Percentiles rank a stretch among this genome's conserved stretches.
phyloP scores from a whole-genome alignment of 2,113 vertebrate species.

The Pantherophis guttatus region DNA sequence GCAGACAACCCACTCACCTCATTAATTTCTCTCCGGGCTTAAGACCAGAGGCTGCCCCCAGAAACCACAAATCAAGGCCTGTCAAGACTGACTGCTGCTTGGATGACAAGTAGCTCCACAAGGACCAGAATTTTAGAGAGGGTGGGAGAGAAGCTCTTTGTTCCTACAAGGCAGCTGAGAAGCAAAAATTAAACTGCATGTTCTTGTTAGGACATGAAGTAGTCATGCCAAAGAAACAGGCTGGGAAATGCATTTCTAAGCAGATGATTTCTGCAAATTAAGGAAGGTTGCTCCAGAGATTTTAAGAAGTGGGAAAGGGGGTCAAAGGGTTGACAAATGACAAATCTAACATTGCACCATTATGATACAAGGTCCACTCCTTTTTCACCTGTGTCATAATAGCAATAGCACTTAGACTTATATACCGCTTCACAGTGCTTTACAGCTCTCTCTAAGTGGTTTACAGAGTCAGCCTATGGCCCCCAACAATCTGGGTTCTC shows the following conservation, averaged over 20 bases:
- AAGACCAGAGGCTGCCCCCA: accelerated
- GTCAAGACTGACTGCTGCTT: accelerated
- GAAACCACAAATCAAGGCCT: background rate
- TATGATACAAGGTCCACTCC: background rate
- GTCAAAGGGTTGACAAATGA: background rate
- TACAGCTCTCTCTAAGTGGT: too few species aligned
- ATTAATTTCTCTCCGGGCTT: background rate
- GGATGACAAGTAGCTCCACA: background rate
- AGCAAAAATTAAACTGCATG: background rate
- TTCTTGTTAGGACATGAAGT: background rate
- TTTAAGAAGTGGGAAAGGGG: background rate
- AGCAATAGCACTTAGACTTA: too few species aligned
- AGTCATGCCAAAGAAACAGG: background rate
- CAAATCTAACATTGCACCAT: background rate
- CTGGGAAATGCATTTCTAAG: background rate
- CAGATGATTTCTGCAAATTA: background rate
- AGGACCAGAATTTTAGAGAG: background rate
- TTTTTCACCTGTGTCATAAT: background rate
- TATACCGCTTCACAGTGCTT: too few species aligned
- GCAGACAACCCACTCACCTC: background rate
- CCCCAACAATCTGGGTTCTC: too few species aligned
- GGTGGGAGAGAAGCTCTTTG: background rate
- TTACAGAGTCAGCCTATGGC: too few species aligned
- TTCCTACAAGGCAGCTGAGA: background rate
- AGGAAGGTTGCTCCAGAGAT: background rate